Percentiles rank a stretch among this genome's conserved stretches.
phyloP scores from a whole-genome alignment of 1,140 invertebrate genomes.

The Trachymyrmex cornetzi region DNA sequence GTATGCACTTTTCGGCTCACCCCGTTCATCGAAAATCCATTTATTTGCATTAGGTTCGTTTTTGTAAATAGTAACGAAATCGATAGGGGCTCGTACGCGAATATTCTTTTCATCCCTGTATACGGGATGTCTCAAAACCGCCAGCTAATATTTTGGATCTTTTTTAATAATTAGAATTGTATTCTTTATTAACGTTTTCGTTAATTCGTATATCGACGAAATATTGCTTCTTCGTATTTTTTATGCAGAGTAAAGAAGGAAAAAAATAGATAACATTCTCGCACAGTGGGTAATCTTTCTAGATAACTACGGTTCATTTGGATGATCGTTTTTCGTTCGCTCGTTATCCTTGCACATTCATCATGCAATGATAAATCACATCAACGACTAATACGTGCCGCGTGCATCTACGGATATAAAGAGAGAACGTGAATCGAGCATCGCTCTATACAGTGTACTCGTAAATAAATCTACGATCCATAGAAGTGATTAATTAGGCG shows the following conservation, averaged over 20 bases:
- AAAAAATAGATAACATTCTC: not conserved
- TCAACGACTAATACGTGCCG: slow-evolving; percentile 75
- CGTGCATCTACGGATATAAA: slow-evolving; percentile 20
- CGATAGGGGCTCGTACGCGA: slow-evolving; percentile 51
- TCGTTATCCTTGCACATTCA: slow-evolving; percentile 64
- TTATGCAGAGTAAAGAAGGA: not conserved
- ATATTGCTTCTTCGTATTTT: not conserved
- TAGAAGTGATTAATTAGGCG: slow-evolving; percentile 77
- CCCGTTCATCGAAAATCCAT: slow-evolving; percentile 70
- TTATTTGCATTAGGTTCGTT: slow-evolving; percentile 66
- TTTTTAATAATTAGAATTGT: slow-evolving; percentile 30
- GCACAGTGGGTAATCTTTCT: not conserved
- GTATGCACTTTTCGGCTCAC: slow-evolving; percentile 71
- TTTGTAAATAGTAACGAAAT: slow-evolving; percentile 75
- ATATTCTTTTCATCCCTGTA: slow-evolving; percentile 39
- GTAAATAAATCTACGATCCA: slow-evolving; percentile 76
- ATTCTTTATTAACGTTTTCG: not conserved
- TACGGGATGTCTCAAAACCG: slow-evolving; percentile 39
- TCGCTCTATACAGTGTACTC: slow-evolving; percentile 46
- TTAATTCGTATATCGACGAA: not conserved
- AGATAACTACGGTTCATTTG: not conserved
- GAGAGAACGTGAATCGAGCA: slow-evolving; percentile 38
- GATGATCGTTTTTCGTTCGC: slow-evolving; percentile 36
- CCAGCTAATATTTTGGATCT: slow-evolving; percentile 35
- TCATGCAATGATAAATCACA: slow-evolving; percentile 78